Evolutionary conservation across 2,113 vertebrate genomes (phyloP), one percentile per base, ranked within the genome.

Genomic region (Dermatemys mawii): DNA sequence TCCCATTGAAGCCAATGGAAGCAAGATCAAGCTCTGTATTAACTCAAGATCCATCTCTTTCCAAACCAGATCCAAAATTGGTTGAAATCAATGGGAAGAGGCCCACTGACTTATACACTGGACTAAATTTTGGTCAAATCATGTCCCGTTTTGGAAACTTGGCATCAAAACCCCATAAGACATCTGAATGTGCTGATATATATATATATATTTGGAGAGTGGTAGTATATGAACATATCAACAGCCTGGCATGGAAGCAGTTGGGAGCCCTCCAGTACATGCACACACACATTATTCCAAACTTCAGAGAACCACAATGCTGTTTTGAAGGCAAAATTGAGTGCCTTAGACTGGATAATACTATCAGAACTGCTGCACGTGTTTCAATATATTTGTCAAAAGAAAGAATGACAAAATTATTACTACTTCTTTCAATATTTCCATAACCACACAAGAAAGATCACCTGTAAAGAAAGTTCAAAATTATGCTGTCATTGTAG

Each of bases 361-460:
- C 88, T 87, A 94, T 92, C 0, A 11, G 95, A 96, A 95, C 96
- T 93, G 93, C 91, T 90, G 78, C 27, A 24, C 73, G 91, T 89
- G 80, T 78, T 94, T 95, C 94, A 82, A 67, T 81, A 50, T 93
- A 93, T 84, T 96, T 93, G 95, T 92, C 51, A 94, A 96, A 90
- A 38, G 87, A 93, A 92, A 87, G 90, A 50, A 91, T 96, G 90
- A 78, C 88, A 94, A 96, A 93, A 96, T 53, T 53, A n/a, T 86
- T 83, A 93, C 94, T 94, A 35, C 46, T 26, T 46, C 91, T 97
- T 87, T 90, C 93, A 89, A 0, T 84, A 78, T 94, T 96, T 93
- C 93, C 51, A 0, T 48, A 76, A 89, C 90, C 95, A 81, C 83
- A 89, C 86, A 89, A 87, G 87, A 87, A 95, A 78, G 86, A 70